phyloP scores from a whole-genome alignment of 2,797 vertebrate genomes.

The Anableps anableps region DNA sequence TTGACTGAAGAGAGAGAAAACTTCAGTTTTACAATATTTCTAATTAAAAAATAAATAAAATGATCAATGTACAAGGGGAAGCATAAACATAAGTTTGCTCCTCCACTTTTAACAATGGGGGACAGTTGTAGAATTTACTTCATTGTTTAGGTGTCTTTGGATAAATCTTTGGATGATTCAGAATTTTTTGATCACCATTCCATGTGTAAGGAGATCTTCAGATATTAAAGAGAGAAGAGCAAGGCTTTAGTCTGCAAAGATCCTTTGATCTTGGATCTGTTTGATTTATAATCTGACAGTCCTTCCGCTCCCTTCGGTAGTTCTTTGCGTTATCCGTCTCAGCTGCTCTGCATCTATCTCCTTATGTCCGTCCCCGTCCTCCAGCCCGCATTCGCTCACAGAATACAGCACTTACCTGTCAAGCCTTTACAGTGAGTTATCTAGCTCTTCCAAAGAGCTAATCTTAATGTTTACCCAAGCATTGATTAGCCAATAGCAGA shows the following conservation, averaged over 20 bases:
- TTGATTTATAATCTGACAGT: conserved; percentile 23
- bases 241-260: conserved; percentile 21
- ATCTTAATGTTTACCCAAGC: conserved; percentile 68
- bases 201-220: not conserved
- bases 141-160: not conserved
- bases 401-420: conserved; percentile 38
- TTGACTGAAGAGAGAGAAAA: not conserved
- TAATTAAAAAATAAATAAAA: not conserved
- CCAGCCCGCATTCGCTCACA: conserved; percentile 41
- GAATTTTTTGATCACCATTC: no score
- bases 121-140: not conserved
- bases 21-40: not conserved
- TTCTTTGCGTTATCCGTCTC: conserved; percentile 33
- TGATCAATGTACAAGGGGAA: no score
- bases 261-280: conserved; percentile 26
- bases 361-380: conserved; percentile 29
- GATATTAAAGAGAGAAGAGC: conserved; percentile 1
- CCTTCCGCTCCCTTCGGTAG: conserved; percentile 10
- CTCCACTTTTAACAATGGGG: not conserved
- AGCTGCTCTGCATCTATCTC: conserved; percentile 25
- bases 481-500: conserved; percentile 65
- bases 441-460: conserved; percentile 44
- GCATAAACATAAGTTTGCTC: not conserved
- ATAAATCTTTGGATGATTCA: not conserved
- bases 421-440: conserved; percentile 58